Evolutionary conservation across 2,797 vertebrate species (phyloP).

Genomic region (Sebastolobus alascanus): DNA sequence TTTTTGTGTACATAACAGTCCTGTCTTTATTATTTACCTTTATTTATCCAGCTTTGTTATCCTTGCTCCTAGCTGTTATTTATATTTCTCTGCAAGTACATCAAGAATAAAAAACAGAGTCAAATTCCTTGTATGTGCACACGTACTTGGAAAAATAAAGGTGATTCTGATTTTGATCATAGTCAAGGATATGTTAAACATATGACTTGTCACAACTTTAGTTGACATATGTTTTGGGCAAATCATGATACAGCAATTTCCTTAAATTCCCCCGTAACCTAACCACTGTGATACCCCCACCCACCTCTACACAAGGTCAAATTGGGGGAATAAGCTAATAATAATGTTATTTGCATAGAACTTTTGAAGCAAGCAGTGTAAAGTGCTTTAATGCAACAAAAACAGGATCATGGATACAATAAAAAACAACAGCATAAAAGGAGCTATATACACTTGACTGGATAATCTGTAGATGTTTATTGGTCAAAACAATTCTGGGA

Average conservation of each 20-base stretch:
- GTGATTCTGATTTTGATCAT: background rate
- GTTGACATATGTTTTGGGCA: background rate
- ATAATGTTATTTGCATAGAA: background rate
- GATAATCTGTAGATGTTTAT: background rate
- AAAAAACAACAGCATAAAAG: too few relatives aligned
- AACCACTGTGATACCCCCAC: background rate
- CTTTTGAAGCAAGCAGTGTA: background rate
- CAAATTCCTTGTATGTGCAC: background rate
- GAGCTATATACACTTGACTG: background rate
- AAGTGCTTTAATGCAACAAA: background rate
- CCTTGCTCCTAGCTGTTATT: background rate
- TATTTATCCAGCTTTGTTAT: background rate
- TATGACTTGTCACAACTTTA: background rate
- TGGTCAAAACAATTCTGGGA: background rate
- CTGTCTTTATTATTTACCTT: background rate
- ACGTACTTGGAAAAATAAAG: background rate
- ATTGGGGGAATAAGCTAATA: too few relatives aligned
- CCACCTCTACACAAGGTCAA: background rate
- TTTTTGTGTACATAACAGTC: background rate
- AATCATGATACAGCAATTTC: slow-evolving; percentile 11
- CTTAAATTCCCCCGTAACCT: background rate
- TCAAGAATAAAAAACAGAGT: background rate
- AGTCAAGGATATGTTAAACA: background rate
- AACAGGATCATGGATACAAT: background rate
- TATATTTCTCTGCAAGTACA: background rate